A percentile compares a stretch with the other conserved stretches of the same genome.
Evolutionary conservation across 2,888 invertebrate genomes (phyloP).

Genomic region (Alcis repandata): DNA sequence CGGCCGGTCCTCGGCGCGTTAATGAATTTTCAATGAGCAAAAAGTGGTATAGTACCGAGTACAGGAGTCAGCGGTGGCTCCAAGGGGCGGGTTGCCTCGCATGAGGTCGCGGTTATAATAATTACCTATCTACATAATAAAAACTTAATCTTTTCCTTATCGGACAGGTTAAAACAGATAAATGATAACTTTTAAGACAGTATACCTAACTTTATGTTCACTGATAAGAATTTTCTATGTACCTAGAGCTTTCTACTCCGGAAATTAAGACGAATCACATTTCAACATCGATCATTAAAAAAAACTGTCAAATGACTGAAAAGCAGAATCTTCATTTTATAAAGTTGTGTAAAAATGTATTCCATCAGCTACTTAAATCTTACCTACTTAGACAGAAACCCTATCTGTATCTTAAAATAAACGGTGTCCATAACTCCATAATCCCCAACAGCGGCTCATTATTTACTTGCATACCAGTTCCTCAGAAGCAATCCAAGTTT

Average conservation of each 20-base stretch:
- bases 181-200: background rate
- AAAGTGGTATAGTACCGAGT: conserved; percentile 49
- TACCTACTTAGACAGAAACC: background rate
- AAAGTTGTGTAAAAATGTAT: background rate
- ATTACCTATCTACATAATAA: conserved; percentile 6
- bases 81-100: conserved; percentile 18
- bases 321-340: too few species aligned
- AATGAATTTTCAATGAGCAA: conserved; percentile 75
- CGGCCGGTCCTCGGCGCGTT: conserved; percentile 62
- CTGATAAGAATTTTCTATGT: too few species aligned
- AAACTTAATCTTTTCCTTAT: conserved; percentile 5
- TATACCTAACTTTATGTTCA: background rate
- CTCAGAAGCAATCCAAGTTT: conserved; percentile 36
- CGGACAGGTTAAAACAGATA: background rate
- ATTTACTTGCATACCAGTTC: conserved; percentile 36
- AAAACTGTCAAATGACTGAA: too few species aligned
- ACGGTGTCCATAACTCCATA: background rate
- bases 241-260: too few species aligned
- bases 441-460: conserved; percentile 8
- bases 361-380: background rate
- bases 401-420: conserved; percentile 3
- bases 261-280: too few species aligned
- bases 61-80: conserved; percentile 26
- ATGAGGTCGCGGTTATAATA: conserved; percentile 16
- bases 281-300: too few species aligned